A percentile compares a stretch with the other conserved stretches of the same genome.
These are phyloP conservation scores for Bombus polaris DNA, from an alignment of 1,140 invertebrate genomes.

Conservation along the genomic window DNA sequence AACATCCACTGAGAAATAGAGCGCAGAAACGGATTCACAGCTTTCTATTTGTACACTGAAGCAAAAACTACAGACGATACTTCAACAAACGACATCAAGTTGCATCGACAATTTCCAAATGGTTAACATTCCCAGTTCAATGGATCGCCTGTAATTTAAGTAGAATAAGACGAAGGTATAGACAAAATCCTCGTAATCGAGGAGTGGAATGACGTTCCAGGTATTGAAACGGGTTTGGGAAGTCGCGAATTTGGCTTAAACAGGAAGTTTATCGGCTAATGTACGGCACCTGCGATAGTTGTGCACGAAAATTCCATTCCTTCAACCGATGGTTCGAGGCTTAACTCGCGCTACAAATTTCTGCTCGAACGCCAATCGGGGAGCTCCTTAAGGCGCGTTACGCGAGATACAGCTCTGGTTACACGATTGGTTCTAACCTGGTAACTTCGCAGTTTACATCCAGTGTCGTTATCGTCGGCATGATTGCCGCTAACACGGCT, in stretches of 20 bases:
- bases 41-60: no score
- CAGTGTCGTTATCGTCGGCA: slow-evolving; percentile 21
- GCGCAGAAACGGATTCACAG: no score
- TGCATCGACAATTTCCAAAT: not conserved
- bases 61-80: no score
- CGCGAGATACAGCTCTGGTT: slow-evolving; percentile 38
- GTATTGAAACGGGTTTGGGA: not conserved
- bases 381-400: slow-evolving; percentile 56
- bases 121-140: not conserved
- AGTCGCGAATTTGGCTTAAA: slow-evolving; percentile 30
- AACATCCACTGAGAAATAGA: no score
- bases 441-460: slow-evolving; percentile 40
- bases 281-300: slow-evolving; percentile 52
- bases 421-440: slow-evolving; percentile 60
- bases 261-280: slow-evolving; percentile 52
- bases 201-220: not conserved
- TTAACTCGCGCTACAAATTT: slow-evolving; percentile 60
- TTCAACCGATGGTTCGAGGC: slow-evolving; percentile 42
- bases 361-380: slow-evolving; percentile 51
- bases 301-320: not conserved
- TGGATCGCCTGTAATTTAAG: no score
- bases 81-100: no score
- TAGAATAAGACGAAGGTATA: not conserved
- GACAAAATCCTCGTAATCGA: not conserved
- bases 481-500: slow-evolving; percentile 29